A percentile compares a stretch with the other conserved stretches of the same genome.
Evolutionary conservation across 2,797 vertebrate genomes (phyloP).

Genomic region (Odontamblyopus rebecca): DNA sequence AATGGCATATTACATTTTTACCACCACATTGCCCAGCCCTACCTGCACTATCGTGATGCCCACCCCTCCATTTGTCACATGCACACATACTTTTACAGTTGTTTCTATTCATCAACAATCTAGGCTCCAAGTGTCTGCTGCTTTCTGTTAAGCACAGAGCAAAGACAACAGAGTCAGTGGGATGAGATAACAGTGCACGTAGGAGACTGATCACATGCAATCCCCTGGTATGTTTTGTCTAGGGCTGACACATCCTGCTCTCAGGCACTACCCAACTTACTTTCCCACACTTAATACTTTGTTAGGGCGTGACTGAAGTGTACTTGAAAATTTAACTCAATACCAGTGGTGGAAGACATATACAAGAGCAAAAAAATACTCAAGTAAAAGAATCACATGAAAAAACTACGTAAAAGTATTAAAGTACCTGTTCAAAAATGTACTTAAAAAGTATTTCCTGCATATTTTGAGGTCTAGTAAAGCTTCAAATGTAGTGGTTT

Average conservation of each 20-base stretch:
- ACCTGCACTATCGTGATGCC: not conserved
- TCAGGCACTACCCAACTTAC: slow-evolving; percentile 27
- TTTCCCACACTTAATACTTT: slow-evolving; percentile 50
- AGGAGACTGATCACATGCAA: slow-evolving; percentile 60
- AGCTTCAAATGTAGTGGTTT: too few relatives aligned
- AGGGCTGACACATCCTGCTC: slow-evolving; percentile 62
- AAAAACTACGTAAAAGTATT: too few relatives aligned
- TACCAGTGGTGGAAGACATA: too few relatives aligned
- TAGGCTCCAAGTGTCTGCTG: slow-evolving; percentile 11
- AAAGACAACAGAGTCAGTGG: slow-evolving; percentile 60
- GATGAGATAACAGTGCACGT: slow-evolving; percentile 61
- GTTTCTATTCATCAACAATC: slow-evolving; percentile 21
- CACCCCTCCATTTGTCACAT: not conserved
- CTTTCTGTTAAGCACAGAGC: slow-evolving; percentile 38
- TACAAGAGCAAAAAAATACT: too few relatives aligned
- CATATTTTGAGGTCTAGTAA: too few relatives aligned
- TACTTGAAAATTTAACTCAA: too few relatives aligned
- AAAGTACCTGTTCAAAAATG: too few relatives aligned
- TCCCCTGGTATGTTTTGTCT: slow-evolving; percentile 69
- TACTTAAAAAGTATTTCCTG: too few relatives aligned
- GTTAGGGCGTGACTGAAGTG: too few relatives aligned
- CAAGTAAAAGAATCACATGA: too few relatives aligned
- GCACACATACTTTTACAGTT: not conserved
- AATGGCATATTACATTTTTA: too few relatives aligned
- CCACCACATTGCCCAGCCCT: too few relatives aligned